Evolutionary conservation across 2,113 vertebrate genomes (phyloP).

Genomic region (Hyla sarda): DNA sequence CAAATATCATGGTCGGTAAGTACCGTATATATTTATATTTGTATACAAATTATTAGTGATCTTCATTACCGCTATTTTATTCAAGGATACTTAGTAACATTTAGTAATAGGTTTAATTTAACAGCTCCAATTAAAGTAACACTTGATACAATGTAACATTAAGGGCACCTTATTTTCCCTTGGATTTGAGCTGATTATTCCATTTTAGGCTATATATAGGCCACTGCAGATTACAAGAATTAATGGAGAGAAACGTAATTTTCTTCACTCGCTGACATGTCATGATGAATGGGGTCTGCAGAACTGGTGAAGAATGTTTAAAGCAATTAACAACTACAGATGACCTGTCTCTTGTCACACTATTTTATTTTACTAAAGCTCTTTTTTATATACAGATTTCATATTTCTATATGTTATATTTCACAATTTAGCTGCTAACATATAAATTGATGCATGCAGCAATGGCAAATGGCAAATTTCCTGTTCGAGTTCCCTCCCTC

Average conservation of each 20-base stretch:
- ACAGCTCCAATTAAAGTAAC: not conserved
- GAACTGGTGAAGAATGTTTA: not conserved
- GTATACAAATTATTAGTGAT: not conserved
- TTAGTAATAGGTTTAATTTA: slow-evolving; percentile 10
- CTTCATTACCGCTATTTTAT: not conserved
- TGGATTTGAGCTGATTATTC: not conserved
- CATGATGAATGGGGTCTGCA: slow-evolving; percentile 21
- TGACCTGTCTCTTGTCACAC: slow-evolving; percentile 19
- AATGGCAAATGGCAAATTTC: too few species aligned
- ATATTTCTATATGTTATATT: not conserved
- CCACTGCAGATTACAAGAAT: slow-evolving; percentile 18
- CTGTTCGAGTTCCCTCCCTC: too few species aligned
- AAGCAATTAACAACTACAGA: slow-evolving; percentile 12
- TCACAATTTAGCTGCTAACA: too few species aligned
- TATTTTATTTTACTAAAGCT: not conserved
- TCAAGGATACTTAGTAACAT: not conserved
- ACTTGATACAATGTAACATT: slow-evolving; percentile 8
- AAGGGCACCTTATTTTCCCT: slow-evolving; percentile 39
- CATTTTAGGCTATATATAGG: slow-evolving; percentile 24
- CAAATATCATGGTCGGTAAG: too few species aligned
- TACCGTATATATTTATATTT: too few species aligned
- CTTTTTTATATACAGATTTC: not conserved
- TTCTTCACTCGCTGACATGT: slow-evolving; percentile 23
- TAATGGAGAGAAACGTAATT: slow-evolving; percentile 47
- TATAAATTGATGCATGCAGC: too few species aligned